Evolutionary conservation across 2,888 invertebrate genomes (phyloP), one percentile per base, ranked within the genome.

Genomic region (Drosophila putrida): DNA sequence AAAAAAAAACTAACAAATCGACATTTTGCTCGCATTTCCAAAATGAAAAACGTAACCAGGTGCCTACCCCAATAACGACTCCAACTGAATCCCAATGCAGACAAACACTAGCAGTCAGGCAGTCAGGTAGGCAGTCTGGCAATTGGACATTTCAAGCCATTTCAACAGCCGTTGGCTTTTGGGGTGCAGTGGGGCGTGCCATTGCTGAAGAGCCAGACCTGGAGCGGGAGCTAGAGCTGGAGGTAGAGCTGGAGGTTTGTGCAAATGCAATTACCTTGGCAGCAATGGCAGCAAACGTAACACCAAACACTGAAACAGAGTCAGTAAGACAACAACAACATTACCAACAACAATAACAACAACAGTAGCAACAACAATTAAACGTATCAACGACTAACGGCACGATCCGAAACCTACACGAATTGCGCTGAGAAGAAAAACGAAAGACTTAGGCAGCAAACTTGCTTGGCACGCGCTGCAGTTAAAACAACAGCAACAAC

Each of bases 221-320:
- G 43, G 67, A 50, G 75, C 57, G 65, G 5, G n/a, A n/a, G n/a
- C n/a, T 31, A 8, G 6, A 31, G 31, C 9, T 31, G 47, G 72
- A 49, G 77, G 76, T 31, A 8, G 6, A 31, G 31, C 9, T 31
- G 47, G 72, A 49, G 77, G 76, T 67, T 70, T 75, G 66, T 77
- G 77, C 80, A 72, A 79, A 79, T 86, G 87, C 87, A 83, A 86
- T 83, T 83, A 79, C 82, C 87, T 83, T 84, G 81, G 82, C 69
- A 72, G 66, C 65, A 64, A 54, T 66, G 38, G 64, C 57, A 50
- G 61, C 55, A 70, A 69, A 69, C 82, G 85, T 75, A 81, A 77
- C 69, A 68, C 57, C 71, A 64, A 69, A 43, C 49, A 68, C 72
- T 50, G 58, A 75, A 84, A 73, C 64, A 69, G 46, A 75, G 81